Evolutionary conservation across 2,888 invertebrate genomes (phyloP), one percentile per base, ranked within the genome.

Genomic region (Stenolophus ochropezus): DNA sequence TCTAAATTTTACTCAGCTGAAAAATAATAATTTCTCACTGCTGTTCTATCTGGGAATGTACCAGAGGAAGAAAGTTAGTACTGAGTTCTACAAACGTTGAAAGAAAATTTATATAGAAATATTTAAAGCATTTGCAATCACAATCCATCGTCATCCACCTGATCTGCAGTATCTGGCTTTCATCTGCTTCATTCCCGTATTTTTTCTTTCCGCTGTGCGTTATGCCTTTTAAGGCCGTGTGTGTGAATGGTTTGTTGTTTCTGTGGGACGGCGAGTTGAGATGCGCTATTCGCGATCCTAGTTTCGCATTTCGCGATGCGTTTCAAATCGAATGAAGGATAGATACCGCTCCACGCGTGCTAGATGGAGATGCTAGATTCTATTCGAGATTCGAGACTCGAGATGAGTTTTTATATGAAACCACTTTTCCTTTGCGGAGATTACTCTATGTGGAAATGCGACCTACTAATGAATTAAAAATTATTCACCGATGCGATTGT

Each of bases 201-300:
- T 42, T 42, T 42, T 42, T 42, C 33, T 42, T 8, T 6, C 8
- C 33, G 11, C 33, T 27, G 71, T 71, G 71, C 71, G 71, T 71
- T 71, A 71, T 71, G 71, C 71, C 71, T 71, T 71, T 71, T 71
- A 71, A 20, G 71, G 71, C 11, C 16, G 71, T 33, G 71, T 71
- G 47, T 71, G 71, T 71, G 71, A 71, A 71, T 71, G 71, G 71
- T 42, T 71, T 42, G 42, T 71, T 71, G 33, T 71, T 71, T 71
- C 71, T 61, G 61, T 61, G 61, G 61, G 61, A 27, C 61, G 25
- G 4, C 61, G 23, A 23, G 33, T 11, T 61, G 61, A 23, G 61
- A 61, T 23, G 61, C 6, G n/a, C 61, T 8, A n/a, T 23, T 14
- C 21, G 25, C 21, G 25, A 25, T 58, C 58, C 58, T 6, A 42